Conservation (phyloP, 1,140 invertebrate species). For the Apis dorsata region DNA sequence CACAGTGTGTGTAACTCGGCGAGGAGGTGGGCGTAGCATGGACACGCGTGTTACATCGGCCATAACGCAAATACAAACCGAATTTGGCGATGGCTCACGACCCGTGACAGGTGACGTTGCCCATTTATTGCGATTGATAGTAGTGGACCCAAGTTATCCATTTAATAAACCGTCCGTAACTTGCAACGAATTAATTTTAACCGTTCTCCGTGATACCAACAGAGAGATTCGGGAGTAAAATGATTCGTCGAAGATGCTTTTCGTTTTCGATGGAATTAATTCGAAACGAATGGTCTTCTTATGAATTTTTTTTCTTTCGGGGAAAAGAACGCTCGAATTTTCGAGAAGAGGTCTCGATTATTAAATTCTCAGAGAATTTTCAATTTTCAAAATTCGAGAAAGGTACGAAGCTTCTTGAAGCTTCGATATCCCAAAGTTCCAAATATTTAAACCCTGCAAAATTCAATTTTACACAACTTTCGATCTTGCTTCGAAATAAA, state of each 20-base stretch:
- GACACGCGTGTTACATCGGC: slow-evolving; percentile 2
- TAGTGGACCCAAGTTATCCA: background rate
- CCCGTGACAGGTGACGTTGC: background rate
- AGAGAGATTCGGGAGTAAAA: background rate
- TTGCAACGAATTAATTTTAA: background rate
- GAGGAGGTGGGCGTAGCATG: background rate
- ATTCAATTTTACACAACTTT: background rate
- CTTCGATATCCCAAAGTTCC: background rate
- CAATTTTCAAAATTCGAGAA: background rate
- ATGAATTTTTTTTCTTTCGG: too few relatives aligned
- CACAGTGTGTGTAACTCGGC: background rate
- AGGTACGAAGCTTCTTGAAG: background rate
- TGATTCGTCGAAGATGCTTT: background rate
- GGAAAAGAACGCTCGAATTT: too few relatives aligned
- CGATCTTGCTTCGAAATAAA: too few relatives aligned
- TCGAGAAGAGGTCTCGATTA: too few relatives aligned
- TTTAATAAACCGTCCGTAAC: background rate
- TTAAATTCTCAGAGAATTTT: too few relatives aligned
- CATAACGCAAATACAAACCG: slow-evolving; percentile 12
- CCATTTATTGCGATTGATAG: background rate
- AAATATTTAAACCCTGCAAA: background rate
- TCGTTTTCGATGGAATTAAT: too few relatives aligned
- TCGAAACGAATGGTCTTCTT: too few relatives aligned
- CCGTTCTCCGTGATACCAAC: background rate
- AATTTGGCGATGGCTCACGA: background rate